Conservation (phyloP, 2,113 vertebrate species). For the Galemys pyrenaicus region DNA sequence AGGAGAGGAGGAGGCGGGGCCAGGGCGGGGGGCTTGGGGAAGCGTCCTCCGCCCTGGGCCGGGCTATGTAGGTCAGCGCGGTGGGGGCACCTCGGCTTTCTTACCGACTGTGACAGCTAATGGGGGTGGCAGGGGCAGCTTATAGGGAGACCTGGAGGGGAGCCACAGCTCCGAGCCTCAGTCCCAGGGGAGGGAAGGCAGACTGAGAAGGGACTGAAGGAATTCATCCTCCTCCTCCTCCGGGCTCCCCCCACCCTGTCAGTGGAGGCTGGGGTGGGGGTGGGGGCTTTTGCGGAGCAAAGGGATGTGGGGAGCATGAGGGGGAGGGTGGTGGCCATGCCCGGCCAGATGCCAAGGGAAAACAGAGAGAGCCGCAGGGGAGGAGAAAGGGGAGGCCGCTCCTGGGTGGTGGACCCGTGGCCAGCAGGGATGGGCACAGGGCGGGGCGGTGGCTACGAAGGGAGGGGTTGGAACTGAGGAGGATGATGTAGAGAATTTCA, state of each 20-base stretch:
- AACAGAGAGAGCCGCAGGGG: conserved; percentile 80
- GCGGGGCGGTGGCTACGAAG: conserved; percentile 65
- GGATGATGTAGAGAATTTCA: conserved; percentile 76
- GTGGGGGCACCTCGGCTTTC: conserved; percentile 66
- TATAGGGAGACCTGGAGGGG: conserved; percentile 3
- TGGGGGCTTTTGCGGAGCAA: conserved; percentile 51
- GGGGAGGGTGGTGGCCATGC: conserved; percentile 65
- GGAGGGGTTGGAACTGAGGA: conserved; percentile 58
- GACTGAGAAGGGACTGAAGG: conserved; percentile 62
- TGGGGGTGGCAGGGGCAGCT: conserved; percentile 41
- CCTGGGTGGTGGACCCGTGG: conserved; percentile 69
- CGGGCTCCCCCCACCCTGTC: neutral
- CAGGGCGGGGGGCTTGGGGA: conserved; percentile 54
- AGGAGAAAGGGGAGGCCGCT: conserved; percentile 78
- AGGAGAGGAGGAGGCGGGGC: conserved; percentile 50
- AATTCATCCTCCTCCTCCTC: conserved; percentile 51
- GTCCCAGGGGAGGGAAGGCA: conserved; percentile 37
- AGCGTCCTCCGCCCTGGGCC: conserved; percentile 63
- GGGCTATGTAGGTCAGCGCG: conserved; percentile 79
- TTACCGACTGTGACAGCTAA: conserved; percentile 10
- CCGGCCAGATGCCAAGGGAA: conserved; percentile 77
- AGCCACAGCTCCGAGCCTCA: neutral
- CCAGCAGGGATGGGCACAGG: conserved; percentile 77
- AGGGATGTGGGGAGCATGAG: conserved; percentile 6
- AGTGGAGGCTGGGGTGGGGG: conserved; percentile 33